Evolutionary conservation across 2,888 invertebrate species (phyloP), one percentile per base, ranked within the genome.

Genomic region (Troides oblongomaculatus): DNA sequence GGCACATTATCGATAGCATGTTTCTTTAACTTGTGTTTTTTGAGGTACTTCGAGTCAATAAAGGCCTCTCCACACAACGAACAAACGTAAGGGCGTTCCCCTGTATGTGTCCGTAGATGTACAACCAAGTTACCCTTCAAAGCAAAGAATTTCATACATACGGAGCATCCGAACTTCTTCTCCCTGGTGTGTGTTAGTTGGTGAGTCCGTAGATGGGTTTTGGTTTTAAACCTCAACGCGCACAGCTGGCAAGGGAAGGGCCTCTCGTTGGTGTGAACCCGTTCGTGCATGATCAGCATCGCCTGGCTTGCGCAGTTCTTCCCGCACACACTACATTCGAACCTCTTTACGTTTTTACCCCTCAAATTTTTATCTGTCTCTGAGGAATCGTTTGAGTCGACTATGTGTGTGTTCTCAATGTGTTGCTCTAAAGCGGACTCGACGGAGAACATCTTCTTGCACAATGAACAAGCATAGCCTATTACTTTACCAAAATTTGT

Each of bases 121-220:
- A 93, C 92, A 0, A 93, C 92, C 57, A 93, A 79, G 73, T 93
- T 93, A 0, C 93, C 93, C 79, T 93, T 93, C 5, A 93, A 73
- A 0, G 93, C 92, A 79, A 93, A 93, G 80, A 92, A 93, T 69
- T 93, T 93, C 92, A 92, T 89, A 74, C 93, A 93, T 59, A 93
- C 89, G 0, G 93, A 93, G 74, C 93, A 93, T 1, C 93, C 93
- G 81, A 93, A 93, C 72, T 92, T 91, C 76, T 93, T 93, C 69
- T 93, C 93, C 17, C 93, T 82, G 0, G 93, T 93, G 72, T 93
- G 93, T 14, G 93, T 93, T 2, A 93, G 78, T 74, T 93, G 93
- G 73, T 93, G 93, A 1, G 93, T 93, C 5, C 92, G 75, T 64
- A 93, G 77, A 78, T 93, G 93, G 0, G 93, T 93, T 78, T 92